Conservation (phyloP, 1,140 invertebrate species). For the Temnothorax curvispinosus region DNA sequence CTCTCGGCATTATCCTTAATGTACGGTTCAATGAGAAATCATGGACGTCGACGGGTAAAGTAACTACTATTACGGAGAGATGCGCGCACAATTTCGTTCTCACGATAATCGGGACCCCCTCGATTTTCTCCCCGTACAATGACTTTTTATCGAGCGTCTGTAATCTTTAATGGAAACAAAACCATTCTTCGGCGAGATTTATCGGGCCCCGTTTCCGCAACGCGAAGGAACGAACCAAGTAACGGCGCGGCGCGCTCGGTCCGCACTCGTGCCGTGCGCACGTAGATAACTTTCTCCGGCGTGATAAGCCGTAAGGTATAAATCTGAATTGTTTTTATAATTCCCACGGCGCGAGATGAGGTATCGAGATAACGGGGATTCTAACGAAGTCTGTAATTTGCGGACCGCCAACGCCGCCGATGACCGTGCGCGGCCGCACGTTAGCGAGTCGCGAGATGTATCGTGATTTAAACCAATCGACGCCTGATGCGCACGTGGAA, state of each 20-base stretch:
- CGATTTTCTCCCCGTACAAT: conserved; percentile 51
- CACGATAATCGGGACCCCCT: conserved; percentile 47
- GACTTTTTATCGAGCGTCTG: conserved; percentile 70
- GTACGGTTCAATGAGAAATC: conserved; percentile 46
- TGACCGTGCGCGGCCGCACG: conserved; percentile 53
- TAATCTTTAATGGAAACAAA: conserved; percentile 74
- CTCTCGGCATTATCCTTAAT: conserved; percentile 37
- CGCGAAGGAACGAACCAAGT: conserved; percentile 30
- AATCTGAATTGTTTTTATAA: conserved; percentile 81
- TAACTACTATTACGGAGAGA: conserved; percentile 43
- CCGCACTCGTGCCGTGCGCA: conserved; percentile 58
- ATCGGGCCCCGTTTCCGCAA: conserved; percentile 60
- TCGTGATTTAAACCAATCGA: conserved; percentile 75
- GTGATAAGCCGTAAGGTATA: conserved; percentile 80
- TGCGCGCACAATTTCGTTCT: conserved; percentile 52
- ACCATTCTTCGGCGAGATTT: conserved; percentile 70
- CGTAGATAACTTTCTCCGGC: conserved; percentile 79
- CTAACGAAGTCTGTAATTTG: conserved; percentile 81
- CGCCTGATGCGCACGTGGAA: conserved; percentile 60
- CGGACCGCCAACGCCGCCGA: conserved; percentile 66
- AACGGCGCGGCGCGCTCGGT: conserved; percentile 46
- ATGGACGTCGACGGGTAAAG: conserved; percentile 11
- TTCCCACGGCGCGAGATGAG: conserved; percentile 75
- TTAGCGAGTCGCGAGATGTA: conserved; percentile 61
- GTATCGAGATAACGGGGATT: conserved; percentile 78